Conservation (phyloP, 2,888 invertebrate genomes). For the Brenthis daphne region DNA sequence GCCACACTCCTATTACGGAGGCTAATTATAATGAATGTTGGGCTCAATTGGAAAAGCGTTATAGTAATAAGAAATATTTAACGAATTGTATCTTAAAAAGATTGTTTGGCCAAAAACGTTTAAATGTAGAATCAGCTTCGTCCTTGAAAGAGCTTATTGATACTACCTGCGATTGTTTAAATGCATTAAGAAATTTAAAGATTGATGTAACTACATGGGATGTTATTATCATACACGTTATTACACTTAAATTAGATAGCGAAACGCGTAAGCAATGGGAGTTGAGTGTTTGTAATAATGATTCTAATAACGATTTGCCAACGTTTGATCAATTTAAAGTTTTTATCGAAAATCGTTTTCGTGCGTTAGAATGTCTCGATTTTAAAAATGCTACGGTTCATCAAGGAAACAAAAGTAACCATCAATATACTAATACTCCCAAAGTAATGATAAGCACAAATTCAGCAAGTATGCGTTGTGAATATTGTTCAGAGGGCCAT, state of each 20-base stretch:
- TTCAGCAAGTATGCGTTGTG: too few relatives aligned
- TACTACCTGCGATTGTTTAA: constrained; percentile 24
- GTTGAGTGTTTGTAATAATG: constrained; percentile 3
- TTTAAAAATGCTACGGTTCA: too few relatives aligned
- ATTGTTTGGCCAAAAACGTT: not conserved
- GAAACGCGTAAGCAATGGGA: constrained; percentile 28
- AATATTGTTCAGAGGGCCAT: too few relatives aligned
- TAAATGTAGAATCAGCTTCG: not conserved
- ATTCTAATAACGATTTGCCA: too few relatives aligned
- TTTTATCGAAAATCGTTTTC: too few relatives aligned
- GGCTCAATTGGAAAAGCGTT: constrained; percentile 20
- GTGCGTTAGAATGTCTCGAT: too few relatives aligned
- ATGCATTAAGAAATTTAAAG: constrained; percentile 16
- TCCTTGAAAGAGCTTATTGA: constrained; percentile 11
- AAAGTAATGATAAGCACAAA: too few relatives aligned
- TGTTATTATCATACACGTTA: constrained; percentile 23
- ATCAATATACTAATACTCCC: too few relatives aligned
- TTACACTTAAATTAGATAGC: constrained; percentile 21
- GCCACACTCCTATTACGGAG: constrained; percentile 26
- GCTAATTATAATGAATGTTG: constrained; percentile 26
- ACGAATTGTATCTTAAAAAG: constrained; percentile 8
- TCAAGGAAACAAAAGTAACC: too few relatives aligned
- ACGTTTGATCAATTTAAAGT: too few relatives aligned
- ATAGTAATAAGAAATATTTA: constrained; percentile 24
- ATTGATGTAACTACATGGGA: constrained; percentile 22